Evolutionary conservation across 2,113 vertebrate genomes (phyloP).

Genomic region (Gallinago media): DNA sequence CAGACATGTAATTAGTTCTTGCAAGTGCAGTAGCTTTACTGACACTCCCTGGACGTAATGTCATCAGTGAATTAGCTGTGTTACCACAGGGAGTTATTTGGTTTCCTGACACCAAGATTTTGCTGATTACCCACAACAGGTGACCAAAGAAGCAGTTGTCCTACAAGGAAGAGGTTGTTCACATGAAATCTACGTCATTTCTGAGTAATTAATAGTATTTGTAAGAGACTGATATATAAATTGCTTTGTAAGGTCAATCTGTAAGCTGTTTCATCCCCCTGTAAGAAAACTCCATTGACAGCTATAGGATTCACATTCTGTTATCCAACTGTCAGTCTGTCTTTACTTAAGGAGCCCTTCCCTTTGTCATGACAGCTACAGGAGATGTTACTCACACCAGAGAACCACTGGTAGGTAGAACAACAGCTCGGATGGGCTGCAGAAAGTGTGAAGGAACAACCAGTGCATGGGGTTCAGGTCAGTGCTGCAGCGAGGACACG

Average conservation of each 20-base stretch:
- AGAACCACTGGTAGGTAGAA: neutral
- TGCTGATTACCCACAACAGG: neutral
- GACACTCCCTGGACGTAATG: neutral
- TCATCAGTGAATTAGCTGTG: rapidly evolving
- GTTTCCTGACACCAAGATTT: neutral
- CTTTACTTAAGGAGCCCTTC: neutral
- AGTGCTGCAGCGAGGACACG: neutral
- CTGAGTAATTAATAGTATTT: neutral
- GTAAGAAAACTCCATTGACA: neutral
- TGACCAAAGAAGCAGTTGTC: neutral
- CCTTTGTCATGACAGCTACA: rapidly evolving
- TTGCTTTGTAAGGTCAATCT: neutral
- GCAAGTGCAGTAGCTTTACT: neutral
- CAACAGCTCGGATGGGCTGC: neutral
- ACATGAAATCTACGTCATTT: neutral
- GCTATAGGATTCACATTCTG: neutral
- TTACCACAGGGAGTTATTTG: neutral
- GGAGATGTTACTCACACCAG: neutral
- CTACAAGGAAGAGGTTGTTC: neutral
- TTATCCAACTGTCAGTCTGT: neutral
- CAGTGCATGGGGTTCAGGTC: neutral
- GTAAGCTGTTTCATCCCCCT: rapidly evolving
- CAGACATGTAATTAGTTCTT: neutral
- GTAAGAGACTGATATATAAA: neutral
- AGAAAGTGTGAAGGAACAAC: neutral